Conservation (phyloP, 2,888 invertebrate genomes). For the Biston stratarius region DNA sequence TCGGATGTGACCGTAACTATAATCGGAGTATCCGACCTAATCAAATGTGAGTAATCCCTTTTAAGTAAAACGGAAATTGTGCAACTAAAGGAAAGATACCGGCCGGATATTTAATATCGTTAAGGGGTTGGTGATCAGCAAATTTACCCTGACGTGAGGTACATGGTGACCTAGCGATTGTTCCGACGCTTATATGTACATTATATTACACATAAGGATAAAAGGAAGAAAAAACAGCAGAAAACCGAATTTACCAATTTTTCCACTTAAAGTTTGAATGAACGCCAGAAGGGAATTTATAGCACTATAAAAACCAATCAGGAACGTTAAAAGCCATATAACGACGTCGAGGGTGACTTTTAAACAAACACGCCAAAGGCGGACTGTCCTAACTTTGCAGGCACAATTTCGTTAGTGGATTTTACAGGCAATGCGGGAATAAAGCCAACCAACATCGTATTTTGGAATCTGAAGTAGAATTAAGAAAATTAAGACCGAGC, state of each 20-base stretch:
- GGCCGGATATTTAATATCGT: slow-evolving; percentile 45
- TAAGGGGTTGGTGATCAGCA: slow-evolving; percentile 43
- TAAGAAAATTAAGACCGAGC: slow-evolving; percentile 2
- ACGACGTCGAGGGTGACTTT: slow-evolving; percentile 66
- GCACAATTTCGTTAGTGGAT: slow-evolving; percentile 67
- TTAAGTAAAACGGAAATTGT: too few relatives aligned
- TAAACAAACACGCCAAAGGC: slow-evolving; percentile 67
- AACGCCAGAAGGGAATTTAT: slow-evolving; percentile 54
- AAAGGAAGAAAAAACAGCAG: slow-evolving; percentile 25
- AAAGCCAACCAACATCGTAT: slow-evolving; percentile 57
- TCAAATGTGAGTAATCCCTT: too few relatives aligned
- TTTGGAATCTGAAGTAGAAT: slow-evolving; percentile 25
- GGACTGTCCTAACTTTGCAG: slow-evolving; percentile 54
- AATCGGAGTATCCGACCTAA: too few relatives aligned
- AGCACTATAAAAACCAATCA: slow-evolving; percentile 74
- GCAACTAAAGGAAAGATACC: slow-evolving; percentile 37
- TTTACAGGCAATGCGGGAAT: slow-evolving; percentile 62
- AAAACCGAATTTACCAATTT: slow-evolving; percentile 2
- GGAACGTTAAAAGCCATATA: slow-evolving; percentile 65
- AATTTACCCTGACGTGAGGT: slow-evolving; percentile 39
- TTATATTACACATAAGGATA: slow-evolving; percentile 36
- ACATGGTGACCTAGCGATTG: slow-evolving; percentile 43
- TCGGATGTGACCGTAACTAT: too few relatives aligned
- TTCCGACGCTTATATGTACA: slow-evolving; percentile 46
- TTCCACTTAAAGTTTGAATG: slow-evolving; percentile 50